Evolutionary conservation across 2,113 vertebrate genomes (phyloP), one percentile per base, ranked within the genome.

Genomic region (Strigops habroptila): DNA sequence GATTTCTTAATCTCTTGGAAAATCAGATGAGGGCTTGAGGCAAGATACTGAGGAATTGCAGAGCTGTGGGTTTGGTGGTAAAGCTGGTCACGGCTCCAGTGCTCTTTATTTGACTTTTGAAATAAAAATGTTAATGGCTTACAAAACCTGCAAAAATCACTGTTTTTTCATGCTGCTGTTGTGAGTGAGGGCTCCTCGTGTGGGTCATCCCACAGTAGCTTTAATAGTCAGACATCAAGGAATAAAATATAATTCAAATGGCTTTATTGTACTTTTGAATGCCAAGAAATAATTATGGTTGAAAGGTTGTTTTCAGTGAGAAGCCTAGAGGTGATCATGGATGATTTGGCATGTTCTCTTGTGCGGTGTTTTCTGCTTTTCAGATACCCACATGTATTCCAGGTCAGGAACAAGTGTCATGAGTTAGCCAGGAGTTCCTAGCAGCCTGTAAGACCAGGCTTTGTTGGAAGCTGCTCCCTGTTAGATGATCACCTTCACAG

Each of bases 1-100:
- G 95, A 94, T 91, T 96, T 95, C 95, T 79, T 94, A 84, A 96
- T 94, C 96, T 95, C 92, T n/a, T 68, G 52, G 90, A 92, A 93
- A 94, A 96, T 95, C 95, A 93, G 92, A 90, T 95, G 65, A 89
- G 23, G 88, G 83, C 86, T 94, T 5, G 69, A 85, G 88, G 88
- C 80, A 53, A 93, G 91, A 82, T 92, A 94, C 68, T 1, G 31
- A 75, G 57, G 80, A 94, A 62, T 62, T 90, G 86, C 83, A n/a
- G 64, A 92, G 57, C 48, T 94, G 75, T 1, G 7, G 46, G 39
- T 91, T 95, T 71, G 48, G 64, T 64, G 30, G 75, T 82, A 94
- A 88, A 79, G 18, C 62, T 0, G 4, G 86, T 73, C 60, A 14
- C 3, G 51, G 52, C 60, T 57, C 41, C 62, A 46, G 69, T 37